Evolutionary conservation across 1,140 invertebrate species (phyloP).

Genomic region (Panulirus ornatus): DNA sequence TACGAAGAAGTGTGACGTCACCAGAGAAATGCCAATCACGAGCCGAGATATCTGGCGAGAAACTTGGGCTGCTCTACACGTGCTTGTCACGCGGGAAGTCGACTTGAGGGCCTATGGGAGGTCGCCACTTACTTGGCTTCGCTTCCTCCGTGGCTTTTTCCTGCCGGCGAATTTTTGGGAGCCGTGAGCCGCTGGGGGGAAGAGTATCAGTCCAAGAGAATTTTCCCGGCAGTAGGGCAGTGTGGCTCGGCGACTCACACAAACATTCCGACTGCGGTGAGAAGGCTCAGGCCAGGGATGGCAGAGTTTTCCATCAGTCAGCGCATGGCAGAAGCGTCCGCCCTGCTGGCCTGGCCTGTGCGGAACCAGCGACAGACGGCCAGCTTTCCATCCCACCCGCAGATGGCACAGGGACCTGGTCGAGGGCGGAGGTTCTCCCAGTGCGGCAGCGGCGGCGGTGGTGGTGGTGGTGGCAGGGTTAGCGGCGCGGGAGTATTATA

Average conservation of each 20-base stretch:
- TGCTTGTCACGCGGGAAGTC: constrained; percentile 70
- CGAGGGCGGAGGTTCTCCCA: constrained; percentile 39
- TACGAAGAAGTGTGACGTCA: constrained; percentile 72
- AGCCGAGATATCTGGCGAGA: constrained; percentile 72
- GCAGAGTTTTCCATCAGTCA: constrained; percentile 72
- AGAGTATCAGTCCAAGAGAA: constrained; percentile 68
- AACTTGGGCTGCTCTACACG: constrained; percentile 69
- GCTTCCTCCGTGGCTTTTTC: constrained; percentile 46
- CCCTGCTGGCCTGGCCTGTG: not conserved
- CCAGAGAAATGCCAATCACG: constrained; percentile 72
- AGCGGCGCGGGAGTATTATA: constrained; percentile 53
- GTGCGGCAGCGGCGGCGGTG: not conserved
- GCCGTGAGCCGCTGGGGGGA: constrained; percentile 7
- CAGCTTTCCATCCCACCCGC: constrained; percentile 27
- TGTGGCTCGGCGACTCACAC: constrained; percentile 72
- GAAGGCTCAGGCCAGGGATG: constrained; percentile 65
- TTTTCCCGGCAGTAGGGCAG: constrained; percentile 71
- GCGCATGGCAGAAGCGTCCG: constrained; percentile 69
- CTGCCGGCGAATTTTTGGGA: constrained; percentile 43
- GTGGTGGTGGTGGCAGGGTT: not conserved
- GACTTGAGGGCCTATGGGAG: constrained; percentile 65
- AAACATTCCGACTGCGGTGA: constrained; percentile 72
- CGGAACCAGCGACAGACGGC: not conserved
- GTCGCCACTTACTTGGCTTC: constrained; percentile 68
- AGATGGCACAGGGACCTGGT: constrained; percentile 48